Conservation (phyloP, 2,888 invertebrate genomes). For the Dicycla oo region DNA sequence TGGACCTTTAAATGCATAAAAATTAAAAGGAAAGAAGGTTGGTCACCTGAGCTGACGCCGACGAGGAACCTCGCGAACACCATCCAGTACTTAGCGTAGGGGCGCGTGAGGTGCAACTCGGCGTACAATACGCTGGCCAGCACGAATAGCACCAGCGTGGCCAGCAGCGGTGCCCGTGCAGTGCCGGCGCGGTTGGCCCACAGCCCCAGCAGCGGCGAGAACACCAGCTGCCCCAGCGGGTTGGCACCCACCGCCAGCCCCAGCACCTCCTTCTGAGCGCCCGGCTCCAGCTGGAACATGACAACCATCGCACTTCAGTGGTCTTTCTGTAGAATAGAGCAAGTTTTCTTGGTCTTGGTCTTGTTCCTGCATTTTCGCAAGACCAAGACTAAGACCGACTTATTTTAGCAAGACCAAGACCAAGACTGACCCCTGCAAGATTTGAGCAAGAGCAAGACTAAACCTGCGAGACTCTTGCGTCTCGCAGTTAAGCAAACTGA, state of each 20-base stretch:
- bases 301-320: background rate
- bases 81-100: conserved; percentile 93
- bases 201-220: conserved; percentile 95
- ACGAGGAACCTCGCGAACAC: conserved; percentile 94
- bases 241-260: conserved; percentile 96
- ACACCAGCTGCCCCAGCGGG: conserved; percentile 96
- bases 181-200: conserved; percentile 95
- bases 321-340: background rate
- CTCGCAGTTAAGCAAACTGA: no score
- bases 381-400: no score
- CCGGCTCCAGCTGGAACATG: conserved; percentile 92
- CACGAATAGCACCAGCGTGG: conserved; percentile 93
- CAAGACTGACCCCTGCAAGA: no score
- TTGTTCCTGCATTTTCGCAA: no score
- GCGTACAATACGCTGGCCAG: conserved; percentile 94
- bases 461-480: no score
- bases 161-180: conserved; percentile 93
- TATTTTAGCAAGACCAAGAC: no score
- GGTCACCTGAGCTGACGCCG: conserved; percentile 95
- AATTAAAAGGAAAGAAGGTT: background rate
- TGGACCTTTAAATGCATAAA: background rate
- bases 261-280: conserved; percentile 95
- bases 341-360: no score
- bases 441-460: no score
- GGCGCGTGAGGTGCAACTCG: conserved; percentile 92